Conservation (phyloP, 2,113 vertebrate species). For the Rissa tridactyla region DNA sequence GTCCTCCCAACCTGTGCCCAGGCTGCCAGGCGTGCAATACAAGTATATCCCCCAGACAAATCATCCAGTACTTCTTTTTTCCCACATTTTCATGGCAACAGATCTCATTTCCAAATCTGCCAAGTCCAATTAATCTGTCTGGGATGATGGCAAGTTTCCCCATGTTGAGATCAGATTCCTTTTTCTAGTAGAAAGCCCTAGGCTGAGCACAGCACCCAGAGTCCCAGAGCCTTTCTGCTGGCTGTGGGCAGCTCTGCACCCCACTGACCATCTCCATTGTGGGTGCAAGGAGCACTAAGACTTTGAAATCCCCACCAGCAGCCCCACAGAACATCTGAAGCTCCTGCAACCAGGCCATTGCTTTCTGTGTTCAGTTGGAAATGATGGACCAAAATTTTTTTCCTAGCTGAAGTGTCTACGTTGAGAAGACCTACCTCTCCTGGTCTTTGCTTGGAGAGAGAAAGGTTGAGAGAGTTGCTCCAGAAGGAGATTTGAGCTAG, state of each 20-base stretch:
- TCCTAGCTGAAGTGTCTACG: background rate
- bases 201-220: background rate
- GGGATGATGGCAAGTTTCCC: background rate
- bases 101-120: background rate
- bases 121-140: conserved; percentile 22
- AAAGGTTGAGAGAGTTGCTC: background rate
- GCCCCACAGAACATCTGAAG: background rate
- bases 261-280: fast-evolving
- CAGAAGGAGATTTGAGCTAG: background rate
- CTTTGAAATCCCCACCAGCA: background rate
- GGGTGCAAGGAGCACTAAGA: background rate
- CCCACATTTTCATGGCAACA: background rate
- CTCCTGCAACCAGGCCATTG: background rate
- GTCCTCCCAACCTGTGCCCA: background rate
- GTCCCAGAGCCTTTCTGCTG: background rate
- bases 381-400: background rate
- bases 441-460: background rate
- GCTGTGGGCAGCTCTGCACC: background rate
- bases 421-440: background rate
- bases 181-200: background rate
- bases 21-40: background rate
- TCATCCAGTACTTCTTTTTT: background rate
- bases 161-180: background rate
- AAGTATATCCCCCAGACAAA: background rate
- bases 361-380: background rate